Percentiles rank a stretch among this genome's conserved stretches.
Conservation (phyloP, 2,797 vertebrate species). For the Premnoplex brunnescens region DNA sequence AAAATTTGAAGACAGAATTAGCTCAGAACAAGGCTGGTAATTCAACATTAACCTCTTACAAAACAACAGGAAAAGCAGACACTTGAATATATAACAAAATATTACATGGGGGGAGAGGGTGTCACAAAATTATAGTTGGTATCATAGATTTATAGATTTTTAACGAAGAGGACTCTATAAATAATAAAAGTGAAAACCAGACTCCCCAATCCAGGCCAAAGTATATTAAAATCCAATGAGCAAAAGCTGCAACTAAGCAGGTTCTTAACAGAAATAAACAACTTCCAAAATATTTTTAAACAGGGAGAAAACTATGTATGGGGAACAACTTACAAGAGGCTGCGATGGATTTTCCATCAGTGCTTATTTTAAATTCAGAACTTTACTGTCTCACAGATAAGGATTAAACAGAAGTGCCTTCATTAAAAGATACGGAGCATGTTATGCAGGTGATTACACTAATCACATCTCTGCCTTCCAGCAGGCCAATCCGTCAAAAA, state of each 20-base stretch:
- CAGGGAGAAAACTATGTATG: neutral
- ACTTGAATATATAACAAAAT: neutral
- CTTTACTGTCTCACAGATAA: neutral
- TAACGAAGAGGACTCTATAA: neutral
- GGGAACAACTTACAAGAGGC: neutral
- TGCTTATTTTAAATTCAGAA: neutral
- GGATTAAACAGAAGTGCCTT: neutral
- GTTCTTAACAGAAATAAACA: neutral
- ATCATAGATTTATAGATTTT: neutral
- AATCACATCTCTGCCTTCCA: neutral
- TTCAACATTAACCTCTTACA: neutral
- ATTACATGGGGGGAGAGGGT: neutral
- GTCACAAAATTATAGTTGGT: neutral
- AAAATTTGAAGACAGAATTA: neutral
- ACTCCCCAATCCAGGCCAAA: neutral
- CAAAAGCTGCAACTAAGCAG: neutral
- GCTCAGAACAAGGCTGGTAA: neutral
- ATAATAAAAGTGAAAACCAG: neutral
- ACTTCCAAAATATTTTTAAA: neutral
- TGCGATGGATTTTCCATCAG: neutral
- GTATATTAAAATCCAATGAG: neutral
- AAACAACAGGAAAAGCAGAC: neutral
- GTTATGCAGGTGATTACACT: neutral
- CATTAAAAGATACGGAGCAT: neutral
- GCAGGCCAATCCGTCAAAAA: neutral